Evolutionary conservation across 2,888 invertebrate species (phyloP), one percentile per base, ranked within the genome.

Genomic region (Drosophila cyrtoloma): DNA sequence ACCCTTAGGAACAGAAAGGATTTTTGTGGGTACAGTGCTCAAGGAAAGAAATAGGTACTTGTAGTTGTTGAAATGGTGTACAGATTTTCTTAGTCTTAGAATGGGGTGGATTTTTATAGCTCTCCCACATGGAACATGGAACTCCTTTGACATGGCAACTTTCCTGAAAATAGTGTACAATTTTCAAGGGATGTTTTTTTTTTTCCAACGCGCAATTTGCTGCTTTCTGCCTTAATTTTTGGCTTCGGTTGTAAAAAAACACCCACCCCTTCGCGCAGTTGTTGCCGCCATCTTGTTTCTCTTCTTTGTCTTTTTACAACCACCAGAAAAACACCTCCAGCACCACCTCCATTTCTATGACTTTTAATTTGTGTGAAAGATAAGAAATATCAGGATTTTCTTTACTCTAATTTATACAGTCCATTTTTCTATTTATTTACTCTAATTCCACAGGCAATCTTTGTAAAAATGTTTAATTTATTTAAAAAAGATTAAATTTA

Each of bases 241-340:
- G 32, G 14, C 30, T 35, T 35, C n/a, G 50, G 60, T 65, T 53
- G 66, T 59, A 28, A 26, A 47, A 42, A 47, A 30, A 32, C 30
- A 60, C 71, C 53, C 63, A 71, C 57, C 77, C 77, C 66, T 35
- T 53, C 22, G 9, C 7, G 12, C 59, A 22, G 42, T 19, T 42
- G 16, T 3, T 16, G 64, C 33, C 70, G 78, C 79, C 78, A 78
- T 78, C 74, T 77, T 78, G 58, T 33, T 16, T 22, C 32, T 52
- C 10, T 42, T 35, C 5, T 9, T 42, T 42, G 26, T 22, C 22
- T 9, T 16, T 77, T 77, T 55, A 44, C 69, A 50, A 61, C 50
- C 55, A 68, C 57, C 33, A 52, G 47, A 16, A 47, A 26, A 47
- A 16, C 26, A 16, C 16, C 7, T 47, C 22, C 47, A 47, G 5